Evolutionary conservation across 2,113 vertebrate species (phyloP), one percentile per base, ranked within the genome.

Genomic region (Mesocricetus auratus): DNA sequence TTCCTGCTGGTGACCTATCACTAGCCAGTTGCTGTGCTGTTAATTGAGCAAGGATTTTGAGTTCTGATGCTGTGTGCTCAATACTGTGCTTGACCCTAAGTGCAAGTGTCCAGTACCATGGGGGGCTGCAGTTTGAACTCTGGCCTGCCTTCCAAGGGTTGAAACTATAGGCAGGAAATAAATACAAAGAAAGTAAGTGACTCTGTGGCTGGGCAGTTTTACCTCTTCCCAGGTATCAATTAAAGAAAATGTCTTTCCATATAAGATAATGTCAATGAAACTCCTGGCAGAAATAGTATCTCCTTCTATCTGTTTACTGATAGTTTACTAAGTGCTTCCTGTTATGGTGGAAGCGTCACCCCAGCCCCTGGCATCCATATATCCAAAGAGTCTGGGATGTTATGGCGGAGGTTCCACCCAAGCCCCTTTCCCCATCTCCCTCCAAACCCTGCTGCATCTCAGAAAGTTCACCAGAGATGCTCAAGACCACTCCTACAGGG

Each of bases 201-300:
- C 29, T 17, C 24, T 50, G 53, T 26, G 81, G 58, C 64, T 93
- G 86, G 47, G 56, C 8, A 6, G 69, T 45, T 60, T 66, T 33
- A 13, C 22, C 29, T 26, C 19, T 16, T 1, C 56, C 79, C 78
- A 58, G 53, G 75, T 91, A 16, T 89, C 42, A 62, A 31, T 78
- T 62, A 85, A 71, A 87, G 36, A 33, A 39, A 93, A 66, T 10
- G 10, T 50, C 50, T 86, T 56, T 86, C 56, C 36, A 9, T 10
- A 68, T 16, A 0, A 6, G 42, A 36, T 42, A 45, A 47, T 1
- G 0, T 47, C 39, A 29, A 0, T 11, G 29, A 73, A 62, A 47
- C 22, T 89, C 36, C 85, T 71, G n/a, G 26, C 86, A 93, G 68
- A 92, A 87, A 47, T 87, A 64, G 13, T 36, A 24, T 50, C 47